phyloP scores from a whole-genome alignment of 2,888 invertebrate species.

The Sarcophaga subvicina region DNA sequence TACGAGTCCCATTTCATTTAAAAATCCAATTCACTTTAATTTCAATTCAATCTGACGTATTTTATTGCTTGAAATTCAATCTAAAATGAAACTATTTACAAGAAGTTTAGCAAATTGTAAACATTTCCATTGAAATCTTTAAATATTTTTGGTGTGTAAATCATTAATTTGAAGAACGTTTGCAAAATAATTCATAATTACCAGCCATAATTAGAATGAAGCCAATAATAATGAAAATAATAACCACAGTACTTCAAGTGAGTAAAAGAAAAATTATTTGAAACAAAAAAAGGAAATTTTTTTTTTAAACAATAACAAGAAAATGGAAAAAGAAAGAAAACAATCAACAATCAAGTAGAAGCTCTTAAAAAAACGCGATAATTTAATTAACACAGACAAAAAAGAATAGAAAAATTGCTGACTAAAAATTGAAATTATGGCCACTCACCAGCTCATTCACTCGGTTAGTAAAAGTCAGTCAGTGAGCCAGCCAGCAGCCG shows the following conservation, averaged over 20 bases:
- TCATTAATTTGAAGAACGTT: not conserved
- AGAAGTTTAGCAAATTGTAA: no score
- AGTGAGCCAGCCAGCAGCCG: not conserved
- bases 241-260: not conserved
- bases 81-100: no score
- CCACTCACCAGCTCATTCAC: not conserved
- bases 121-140: not conserved
- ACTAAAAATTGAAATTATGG: not conserved
- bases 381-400: slow-evolving; percentile 61
- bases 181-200: not conserved
- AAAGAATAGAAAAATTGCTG: slow-evolving; percentile 6
- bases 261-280: not conserved
- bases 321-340: not conserved
- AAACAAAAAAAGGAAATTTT: not conserved
- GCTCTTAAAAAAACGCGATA: slow-evolving; percentile 60
- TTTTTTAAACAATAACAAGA: not conserved
- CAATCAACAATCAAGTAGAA: slow-evolving; percentile 29
- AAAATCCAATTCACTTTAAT: no score
- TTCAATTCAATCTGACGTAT: no score
- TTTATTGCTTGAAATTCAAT: no score
- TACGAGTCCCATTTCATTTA: no score
- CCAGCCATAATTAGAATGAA: not conserved
- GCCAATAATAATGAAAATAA: not conserved
- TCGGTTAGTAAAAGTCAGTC: slow-evolving; percentile 7
- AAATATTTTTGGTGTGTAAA: not conserved